phyloP scores from a whole-genome alignment of 2,113 vertebrate species.

The Elephas maximus region DNA sequence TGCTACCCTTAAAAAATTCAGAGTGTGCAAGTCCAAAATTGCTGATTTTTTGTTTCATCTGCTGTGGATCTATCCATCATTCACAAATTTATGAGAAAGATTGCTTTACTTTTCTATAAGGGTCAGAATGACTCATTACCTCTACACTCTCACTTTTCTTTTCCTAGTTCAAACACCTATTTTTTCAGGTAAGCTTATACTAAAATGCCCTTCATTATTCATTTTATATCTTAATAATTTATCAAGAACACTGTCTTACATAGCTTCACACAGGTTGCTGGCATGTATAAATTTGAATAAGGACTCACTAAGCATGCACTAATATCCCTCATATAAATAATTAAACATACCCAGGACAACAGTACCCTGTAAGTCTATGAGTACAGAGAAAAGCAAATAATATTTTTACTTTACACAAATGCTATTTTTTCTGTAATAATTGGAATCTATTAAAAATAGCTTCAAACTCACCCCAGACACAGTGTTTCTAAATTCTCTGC shows the following conservation, averaged over 20 bases:
- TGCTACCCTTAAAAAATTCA: background rate
- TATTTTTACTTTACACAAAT: background rate
- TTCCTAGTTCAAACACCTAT: background rate
- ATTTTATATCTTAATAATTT: slow-evolving; percentile 78
- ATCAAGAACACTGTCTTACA: slow-evolving; percentile 72
- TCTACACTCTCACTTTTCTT: background rate
- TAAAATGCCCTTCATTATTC: slow-evolving; percentile 76
- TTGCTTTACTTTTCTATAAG: background rate
- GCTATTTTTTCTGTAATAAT: slow-evolving; percentile 29
- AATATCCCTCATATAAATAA: slow-evolving; percentile 72
- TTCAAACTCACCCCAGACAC: background rate
- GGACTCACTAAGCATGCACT: slow-evolving; percentile 41
- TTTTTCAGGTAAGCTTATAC: slow-evolving; percentile 64
- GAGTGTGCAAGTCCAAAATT: background rate
- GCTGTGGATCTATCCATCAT: background rate
- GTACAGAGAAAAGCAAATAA: slow-evolving; percentile 46
- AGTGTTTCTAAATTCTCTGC: slow-evolving; percentile 13
- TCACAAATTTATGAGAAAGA: slow-evolving; percentile 30
- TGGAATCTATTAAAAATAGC: background rate
- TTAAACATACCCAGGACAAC: slow-evolving; percentile 41
- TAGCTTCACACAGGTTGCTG: slow-evolving; percentile 65
- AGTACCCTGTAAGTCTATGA: slow-evolving; percentile 27
- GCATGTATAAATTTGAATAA: slow-evolving; percentile 68
- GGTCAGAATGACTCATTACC: slow-evolving; percentile 25
- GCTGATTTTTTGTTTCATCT: background rate